Evolutionary conservation across 1,140 invertebrate genomes (phyloP).

Genomic region (Drosophila jambulina): DNA sequence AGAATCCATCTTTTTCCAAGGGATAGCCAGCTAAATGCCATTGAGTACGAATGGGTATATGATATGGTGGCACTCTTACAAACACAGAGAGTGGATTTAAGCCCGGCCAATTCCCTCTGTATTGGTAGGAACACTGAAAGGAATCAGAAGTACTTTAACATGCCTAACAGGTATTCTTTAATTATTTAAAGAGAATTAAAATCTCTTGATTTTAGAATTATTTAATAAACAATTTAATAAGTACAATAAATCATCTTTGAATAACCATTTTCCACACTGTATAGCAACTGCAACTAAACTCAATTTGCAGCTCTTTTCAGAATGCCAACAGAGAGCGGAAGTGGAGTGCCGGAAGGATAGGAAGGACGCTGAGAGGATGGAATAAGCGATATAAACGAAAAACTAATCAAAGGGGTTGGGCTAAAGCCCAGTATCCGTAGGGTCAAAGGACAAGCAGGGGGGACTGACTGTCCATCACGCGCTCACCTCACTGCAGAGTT

Average conservation of each 20-base stretch:
- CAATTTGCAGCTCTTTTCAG: slow-evolving; percentile 59
- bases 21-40: slow-evolving; percentile 41
- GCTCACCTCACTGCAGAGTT: slow-evolving; percentile 27
- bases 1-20: slow-evolving; percentile 15
- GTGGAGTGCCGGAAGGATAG: slow-evolving; percentile 2
- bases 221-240: no score
- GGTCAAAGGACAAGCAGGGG: slow-evolving; percentile 12
- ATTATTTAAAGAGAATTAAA: no score
- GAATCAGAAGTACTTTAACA: no score
- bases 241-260: no score
- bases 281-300: slow-evolving; percentile 47
- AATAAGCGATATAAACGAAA: slow-evolving; percentile 46
- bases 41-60: slow-evolving; percentile 55
- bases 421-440: background rate
- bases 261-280: background rate
- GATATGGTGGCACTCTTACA: slow-evolving; percentile 32
- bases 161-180: no score
- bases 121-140: slow-evolving; percentile 12
- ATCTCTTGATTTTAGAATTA: background rate
- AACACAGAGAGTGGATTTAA: background rate
- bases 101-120: slow-evolving; percentile 3
- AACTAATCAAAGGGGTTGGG: slow-evolving; percentile 64
- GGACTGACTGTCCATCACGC: slow-evolving; percentile 8
- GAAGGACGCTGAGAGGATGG: slow-evolving; percentile 10
- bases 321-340: slow-evolving; percentile 20